A percentile compares a stretch with the other conserved stretches of the same genome.
Conservation (phyloP, 1,140 invertebrate genomes). For the Anagrus nilaparvatae region DNA sequence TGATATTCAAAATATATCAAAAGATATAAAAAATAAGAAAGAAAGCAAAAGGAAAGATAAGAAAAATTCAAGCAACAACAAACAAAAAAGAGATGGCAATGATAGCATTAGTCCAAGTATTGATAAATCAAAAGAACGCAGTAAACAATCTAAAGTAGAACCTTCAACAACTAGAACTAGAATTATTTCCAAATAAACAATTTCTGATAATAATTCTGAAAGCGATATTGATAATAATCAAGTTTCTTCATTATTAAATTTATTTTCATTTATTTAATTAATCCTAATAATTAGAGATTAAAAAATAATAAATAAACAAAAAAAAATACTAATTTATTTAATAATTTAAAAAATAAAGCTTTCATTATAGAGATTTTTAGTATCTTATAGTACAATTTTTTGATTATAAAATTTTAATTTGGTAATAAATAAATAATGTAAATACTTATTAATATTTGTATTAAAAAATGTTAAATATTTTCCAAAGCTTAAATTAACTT, state of each 20-base stretch:
- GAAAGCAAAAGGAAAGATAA: conserved; percentile 34
- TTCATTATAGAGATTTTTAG: no score
- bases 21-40: conserved; percentile 42
- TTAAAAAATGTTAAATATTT: no score
- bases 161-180: no score
- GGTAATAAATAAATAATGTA: no score
- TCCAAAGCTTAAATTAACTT: no score
- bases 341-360: no score
- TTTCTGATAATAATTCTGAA: conserved; percentile 87
- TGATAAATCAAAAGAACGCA: conserved; percentile 52
- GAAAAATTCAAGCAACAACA: conserved; percentile 28
- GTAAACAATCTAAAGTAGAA: conserved; percentile 60
- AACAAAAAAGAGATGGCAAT: conserved; percentile 50
- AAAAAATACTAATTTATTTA: no score
- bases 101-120: conserved; percentile 60
- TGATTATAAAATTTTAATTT: no score
- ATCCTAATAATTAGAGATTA: conserved; percentile 8
- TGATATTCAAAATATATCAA: conserved; percentile 28
- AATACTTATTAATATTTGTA: no score
- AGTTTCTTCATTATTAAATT: conserved; percentile 6
- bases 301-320: no score
- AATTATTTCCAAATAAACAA: conserved; percentile 88
- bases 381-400: no score
- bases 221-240: conserved; percentile 51
- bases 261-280: conserved; percentile 5